These are phyloP conservation scores for Florisuga fusca DNA, from an alignment of 2,797 vertebrate genomes.

Conservation along the genomic window DNA sequence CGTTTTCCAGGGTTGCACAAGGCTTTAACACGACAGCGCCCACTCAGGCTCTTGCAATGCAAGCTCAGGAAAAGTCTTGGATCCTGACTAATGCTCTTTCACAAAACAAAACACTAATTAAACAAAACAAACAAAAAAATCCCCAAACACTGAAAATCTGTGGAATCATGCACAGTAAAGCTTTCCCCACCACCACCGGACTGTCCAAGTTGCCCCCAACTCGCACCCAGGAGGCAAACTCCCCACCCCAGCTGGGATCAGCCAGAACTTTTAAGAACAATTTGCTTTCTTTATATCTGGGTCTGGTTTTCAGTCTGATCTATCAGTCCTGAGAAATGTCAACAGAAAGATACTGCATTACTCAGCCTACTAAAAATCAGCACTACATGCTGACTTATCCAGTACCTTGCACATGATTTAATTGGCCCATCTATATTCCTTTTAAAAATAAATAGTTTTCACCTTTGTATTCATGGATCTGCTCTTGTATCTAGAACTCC, in stretches of 20 bases:
- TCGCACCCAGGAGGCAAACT: not conserved
- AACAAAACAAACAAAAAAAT: not conserved
- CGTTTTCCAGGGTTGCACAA: not conserved
- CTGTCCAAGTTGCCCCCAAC: not conserved
- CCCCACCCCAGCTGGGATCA: not conserved
- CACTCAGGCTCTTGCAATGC: not conserved
- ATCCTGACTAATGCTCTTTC: not conserved
- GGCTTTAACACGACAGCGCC: not conserved
- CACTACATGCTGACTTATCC: not conserved
- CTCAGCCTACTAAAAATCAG: not conserved
- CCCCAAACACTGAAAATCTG: not conserved
- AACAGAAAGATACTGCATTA: not conserved
- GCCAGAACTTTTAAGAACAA: not conserved
- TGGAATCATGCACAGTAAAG: not conserved
- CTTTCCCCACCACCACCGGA: not conserved
- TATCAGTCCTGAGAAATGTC: fast-evolving
- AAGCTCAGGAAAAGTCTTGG: not conserved
- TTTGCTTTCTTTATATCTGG: not conserved
- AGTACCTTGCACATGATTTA: not conserved
- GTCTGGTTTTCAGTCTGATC: not conserved
- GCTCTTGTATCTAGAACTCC: not conserved
- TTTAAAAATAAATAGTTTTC: not conserved
- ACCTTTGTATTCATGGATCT: not conserved
- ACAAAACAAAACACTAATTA: not conserved
- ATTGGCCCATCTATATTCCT: not conserved